Evolutionary conservation across 2,888 invertebrate genomes (phyloP).

Genomic region (Pristionchus fissidentatus): DNA sequence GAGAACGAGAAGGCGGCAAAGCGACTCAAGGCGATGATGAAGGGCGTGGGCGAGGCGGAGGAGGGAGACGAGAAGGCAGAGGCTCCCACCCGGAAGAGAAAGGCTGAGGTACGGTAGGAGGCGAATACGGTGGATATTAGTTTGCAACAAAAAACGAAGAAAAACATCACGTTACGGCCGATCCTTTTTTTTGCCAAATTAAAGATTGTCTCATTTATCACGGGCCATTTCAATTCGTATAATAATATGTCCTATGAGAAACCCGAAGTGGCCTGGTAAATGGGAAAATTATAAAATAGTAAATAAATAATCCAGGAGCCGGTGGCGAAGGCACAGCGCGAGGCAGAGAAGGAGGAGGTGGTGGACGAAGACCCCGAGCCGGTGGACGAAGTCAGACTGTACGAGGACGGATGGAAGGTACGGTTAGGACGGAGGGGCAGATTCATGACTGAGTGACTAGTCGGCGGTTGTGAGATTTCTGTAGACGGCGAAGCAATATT

Average conservation of each 20-base stretch:
- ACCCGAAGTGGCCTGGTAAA: no score
- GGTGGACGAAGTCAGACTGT: slow-evolving; percentile 75
- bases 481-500: not conserved
- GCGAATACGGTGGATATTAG: no score
- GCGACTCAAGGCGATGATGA: slow-evolving; percentile 79
- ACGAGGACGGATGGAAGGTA: slow-evolving; percentile 98
- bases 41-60: slow-evolving; percentile 47
- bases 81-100: slow-evolving; percentile 54
- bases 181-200: not conserved
- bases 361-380: slow-evolving; percentile 67
- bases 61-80: slow-evolving; percentile 32
- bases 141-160: slow-evolving; percentile 20
- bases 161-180: no score
- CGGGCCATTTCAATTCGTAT: no score
- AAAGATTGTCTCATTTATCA: not conserved
- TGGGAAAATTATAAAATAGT: no score
- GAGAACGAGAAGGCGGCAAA: slow-evolving; percentile 75
- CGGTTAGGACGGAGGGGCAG: slow-evolving; percentile 79
- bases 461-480: not conserved
- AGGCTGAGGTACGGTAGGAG: slow-evolving; percentile 52
- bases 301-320: slow-evolving; percentile 12
- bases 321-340: slow-evolving; percentile 3
- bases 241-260: no score
- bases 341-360: slow-evolving; percentile 50
- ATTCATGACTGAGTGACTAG: no score